Conservation (phyloP, 2,113 vertebrate genomes). For the Sakesphorus luctuosus region DNA sequence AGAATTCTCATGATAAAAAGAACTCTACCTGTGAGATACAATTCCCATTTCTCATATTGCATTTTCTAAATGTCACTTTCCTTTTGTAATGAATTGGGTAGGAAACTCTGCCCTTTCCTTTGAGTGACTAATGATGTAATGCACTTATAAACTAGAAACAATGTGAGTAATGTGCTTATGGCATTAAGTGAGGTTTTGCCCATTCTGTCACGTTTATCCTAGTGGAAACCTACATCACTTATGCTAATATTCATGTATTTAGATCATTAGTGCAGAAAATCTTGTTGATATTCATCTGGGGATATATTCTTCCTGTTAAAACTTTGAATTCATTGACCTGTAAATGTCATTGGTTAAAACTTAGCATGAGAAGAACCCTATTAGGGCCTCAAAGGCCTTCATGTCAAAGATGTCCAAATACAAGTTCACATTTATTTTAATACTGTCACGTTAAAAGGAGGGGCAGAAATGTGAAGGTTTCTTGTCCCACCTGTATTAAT, state of each 20-base stretch:
- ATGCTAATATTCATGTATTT: constrained; percentile 55
- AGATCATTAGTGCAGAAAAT: constrained; percentile 25
- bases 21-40: constrained; percentile 60
- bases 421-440: background rate
- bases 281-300: background rate
- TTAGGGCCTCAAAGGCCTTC: background rate
- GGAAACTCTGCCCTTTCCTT: constrained; percentile 83
- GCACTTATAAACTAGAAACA: constrained; percentile 67
- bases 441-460: no score
- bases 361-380: background rate
- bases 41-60: constrained; percentile 52
- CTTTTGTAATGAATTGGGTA: constrained; percentile 68
- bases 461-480: no score
- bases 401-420: background rate
- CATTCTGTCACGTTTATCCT: constrained; percentile 54
- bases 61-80: constrained; percentile 74
- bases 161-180: constrained; percentile 43
- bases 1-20: constrained; percentile 71
- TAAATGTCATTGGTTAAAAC: background rate
- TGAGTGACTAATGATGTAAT: constrained; percentile 76
- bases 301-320: background rate
- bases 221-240: constrained; percentile 30
- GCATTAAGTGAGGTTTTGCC: constrained; percentile 38
- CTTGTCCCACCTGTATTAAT: no score
- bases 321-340: background rate